phyloP scores from a whole-genome alignment of 2,797 vertebrate genomes.

The Esox masquinongy region DNA sequence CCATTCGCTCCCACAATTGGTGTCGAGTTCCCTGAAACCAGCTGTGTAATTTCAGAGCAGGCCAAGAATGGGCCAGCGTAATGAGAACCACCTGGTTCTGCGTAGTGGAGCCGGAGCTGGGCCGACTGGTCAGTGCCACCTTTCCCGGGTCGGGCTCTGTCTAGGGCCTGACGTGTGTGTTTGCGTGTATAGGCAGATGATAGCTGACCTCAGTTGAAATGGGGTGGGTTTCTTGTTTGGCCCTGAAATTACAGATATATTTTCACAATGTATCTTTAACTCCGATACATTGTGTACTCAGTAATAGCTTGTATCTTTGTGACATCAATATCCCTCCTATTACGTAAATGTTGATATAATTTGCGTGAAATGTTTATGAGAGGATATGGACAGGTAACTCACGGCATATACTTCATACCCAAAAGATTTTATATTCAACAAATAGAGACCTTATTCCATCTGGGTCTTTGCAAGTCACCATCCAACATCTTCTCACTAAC shows the following conservation, averaged over 20 bases:
- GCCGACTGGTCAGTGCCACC: conserved; percentile 11
- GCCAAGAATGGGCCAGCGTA: conserved; percentile 37
- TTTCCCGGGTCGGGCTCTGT: background rate
- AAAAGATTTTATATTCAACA: background rate
- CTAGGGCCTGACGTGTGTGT: background rate
- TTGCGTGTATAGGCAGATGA: too few species aligned
- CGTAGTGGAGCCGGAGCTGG: conserved; percentile 12
- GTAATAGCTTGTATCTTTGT: background rate
- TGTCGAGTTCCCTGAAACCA: conserved; percentile 54
- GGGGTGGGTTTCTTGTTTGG: background rate
- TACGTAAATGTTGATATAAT: background rate
- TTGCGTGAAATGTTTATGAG: background rate
- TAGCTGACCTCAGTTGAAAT: background rate
- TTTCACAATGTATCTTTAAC: too few species aligned
- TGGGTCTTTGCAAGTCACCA: background rate
- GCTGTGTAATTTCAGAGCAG: conserved; percentile 48
- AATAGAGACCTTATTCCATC: background rate
- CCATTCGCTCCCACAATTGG: conserved; percentile 19
- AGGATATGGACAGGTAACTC: background rate
- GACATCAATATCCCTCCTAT: background rate
- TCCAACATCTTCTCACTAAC: too few species aligned
- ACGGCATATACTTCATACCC: background rate
- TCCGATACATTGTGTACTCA: too few species aligned
- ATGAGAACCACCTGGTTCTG: conserved; percentile 51
- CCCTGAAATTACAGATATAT: background rate